A percentile compares a stretch with the other conserved stretches of the same genome.
Conservation (phyloP, 2,797 vertebrate species). For the Coracias cyanogaster region DNA sequence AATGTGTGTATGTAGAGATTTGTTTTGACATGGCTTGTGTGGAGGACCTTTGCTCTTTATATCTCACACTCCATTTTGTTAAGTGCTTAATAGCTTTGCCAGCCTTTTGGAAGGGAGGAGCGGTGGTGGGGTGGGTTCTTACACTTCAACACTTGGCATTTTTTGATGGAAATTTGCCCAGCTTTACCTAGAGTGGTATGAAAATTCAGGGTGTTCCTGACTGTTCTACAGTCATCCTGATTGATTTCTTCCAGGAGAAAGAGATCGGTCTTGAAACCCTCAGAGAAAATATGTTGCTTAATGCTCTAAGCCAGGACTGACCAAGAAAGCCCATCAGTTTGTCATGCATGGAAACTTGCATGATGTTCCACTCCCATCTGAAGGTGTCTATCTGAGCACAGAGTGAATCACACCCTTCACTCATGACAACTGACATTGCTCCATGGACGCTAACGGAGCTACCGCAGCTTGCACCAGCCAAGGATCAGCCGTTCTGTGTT, state of each 20-base stretch:
- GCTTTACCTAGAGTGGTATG: slow-evolving; percentile 17
- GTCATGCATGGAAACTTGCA: not conserved
- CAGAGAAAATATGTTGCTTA: not conserved
- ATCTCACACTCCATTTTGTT: slow-evolving; percentile 38
- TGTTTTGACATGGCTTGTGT: slow-evolving; percentile 39
- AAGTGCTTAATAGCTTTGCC: slow-evolving; percentile 35
- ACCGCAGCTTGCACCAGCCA: not conserved
- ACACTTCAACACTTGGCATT: not conserved
- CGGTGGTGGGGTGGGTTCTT: not conserved
- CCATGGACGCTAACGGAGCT: not conserved
- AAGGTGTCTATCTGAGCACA: slow-evolving; percentile 10
- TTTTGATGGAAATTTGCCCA: not conserved
- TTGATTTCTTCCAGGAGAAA: slow-evolving; percentile 34
- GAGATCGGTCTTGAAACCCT: not conserved
- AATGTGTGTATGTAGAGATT: slow-evolving; percentile 52
- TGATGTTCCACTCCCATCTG: not conserved
- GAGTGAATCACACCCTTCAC: not conserved
- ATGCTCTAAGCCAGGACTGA: not conserved
- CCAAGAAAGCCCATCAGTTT: not conserved
- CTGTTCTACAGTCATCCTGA: not conserved
- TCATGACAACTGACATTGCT: not conserved
- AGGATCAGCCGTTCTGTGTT: not conserved
- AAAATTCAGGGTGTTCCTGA: not conserved
- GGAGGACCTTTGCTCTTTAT: slow-evolving; percentile 44
- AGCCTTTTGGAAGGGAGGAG: slow-evolving; percentile 23